Conservation (phyloP, 2,888 invertebrate genomes). For the Ganaspis brasiliensis region DNA sequence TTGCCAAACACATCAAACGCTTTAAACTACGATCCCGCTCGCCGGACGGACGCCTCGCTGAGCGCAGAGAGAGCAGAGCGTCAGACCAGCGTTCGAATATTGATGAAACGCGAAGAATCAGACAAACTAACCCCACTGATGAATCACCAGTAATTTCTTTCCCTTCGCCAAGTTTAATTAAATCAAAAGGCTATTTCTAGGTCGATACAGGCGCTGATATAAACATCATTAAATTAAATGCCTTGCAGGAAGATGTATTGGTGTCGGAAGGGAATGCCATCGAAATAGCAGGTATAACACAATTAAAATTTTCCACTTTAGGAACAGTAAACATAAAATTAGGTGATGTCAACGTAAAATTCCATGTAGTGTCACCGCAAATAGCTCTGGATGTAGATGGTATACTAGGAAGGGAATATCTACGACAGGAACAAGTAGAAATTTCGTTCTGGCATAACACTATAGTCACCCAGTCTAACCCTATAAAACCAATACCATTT, state of each 20-base stretch:
- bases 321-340: not conserved
- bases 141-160: not conserved
- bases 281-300: not conserved
- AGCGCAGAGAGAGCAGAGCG: not conserved
- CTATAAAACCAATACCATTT: not conserved
- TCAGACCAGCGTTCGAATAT: not conserved
- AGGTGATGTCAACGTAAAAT: not conserved
- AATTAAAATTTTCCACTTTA: not conserved
- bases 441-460: slow-evolving; percentile 44
- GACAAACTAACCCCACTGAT: not conserved
- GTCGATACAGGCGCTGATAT: not conserved
- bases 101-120: not conserved
- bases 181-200: too few species aligned
- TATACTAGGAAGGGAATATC: slow-evolving; percentile 32
- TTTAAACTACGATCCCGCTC: not conserved
- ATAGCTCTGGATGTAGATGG: not conserved
- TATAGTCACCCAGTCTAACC: not conserved
- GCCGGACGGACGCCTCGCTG: not conserved
- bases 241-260: not conserved
- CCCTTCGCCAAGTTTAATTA: too few species aligned
- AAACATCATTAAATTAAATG: not conserved
- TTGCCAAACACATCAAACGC: not conserved
- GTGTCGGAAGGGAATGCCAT: not conserved
- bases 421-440: not conserved
- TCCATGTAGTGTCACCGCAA: not conserved